Conservation (phyloP, 1,140 invertebrate genomes). For the Chymomyza costata region DNA sequence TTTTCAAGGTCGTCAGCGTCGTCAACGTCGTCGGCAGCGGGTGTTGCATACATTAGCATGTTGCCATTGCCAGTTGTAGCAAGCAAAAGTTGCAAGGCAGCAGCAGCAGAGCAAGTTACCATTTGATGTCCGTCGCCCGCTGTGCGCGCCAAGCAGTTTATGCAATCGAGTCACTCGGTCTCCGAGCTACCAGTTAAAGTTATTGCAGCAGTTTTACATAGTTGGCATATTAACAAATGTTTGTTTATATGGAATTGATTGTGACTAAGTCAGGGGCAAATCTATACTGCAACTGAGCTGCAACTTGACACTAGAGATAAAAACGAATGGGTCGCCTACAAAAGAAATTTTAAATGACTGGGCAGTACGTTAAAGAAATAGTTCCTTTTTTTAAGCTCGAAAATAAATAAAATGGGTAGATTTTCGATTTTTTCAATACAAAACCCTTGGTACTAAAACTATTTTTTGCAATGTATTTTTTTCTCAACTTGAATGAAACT, state of each 20-base stretch:
- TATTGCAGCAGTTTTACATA: conserved; percentile 62
- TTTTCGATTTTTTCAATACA: too few relatives aligned
- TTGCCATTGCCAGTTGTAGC: conserved; percentile 38
- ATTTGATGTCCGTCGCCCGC: background rate
- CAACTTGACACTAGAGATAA: too few relatives aligned
- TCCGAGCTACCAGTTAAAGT: conserved; percentile 35
- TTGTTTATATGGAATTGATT: conserved; percentile 37
- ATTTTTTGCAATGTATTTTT: too few relatives aligned
- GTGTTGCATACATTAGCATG: conserved; percentile 73
- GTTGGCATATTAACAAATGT: conserved; percentile 60
- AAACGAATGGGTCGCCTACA: too few relatives aligned
- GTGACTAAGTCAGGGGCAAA: background rate
- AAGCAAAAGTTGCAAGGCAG: conserved; percentile 20
- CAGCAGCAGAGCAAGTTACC: background rate
- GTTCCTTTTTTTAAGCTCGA: too few relatives aligned
- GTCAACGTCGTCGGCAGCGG: conserved; percentile 4
- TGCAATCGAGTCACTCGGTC: conserved; percentile 45
- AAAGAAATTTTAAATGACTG: too few relatives aligned
- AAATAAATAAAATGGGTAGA: too few relatives aligned
- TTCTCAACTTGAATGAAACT: too few relatives aligned
- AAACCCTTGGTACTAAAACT: too few relatives aligned
- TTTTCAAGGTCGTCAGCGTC: conserved; percentile 69
- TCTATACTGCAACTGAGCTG: too few relatives aligned
- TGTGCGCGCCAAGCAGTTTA: conserved; percentile 30
- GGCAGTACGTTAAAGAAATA: too few relatives aligned